Conservation (phyloP, 2,797 vertebrate genomes). For the Cuculus canorus region DNA sequence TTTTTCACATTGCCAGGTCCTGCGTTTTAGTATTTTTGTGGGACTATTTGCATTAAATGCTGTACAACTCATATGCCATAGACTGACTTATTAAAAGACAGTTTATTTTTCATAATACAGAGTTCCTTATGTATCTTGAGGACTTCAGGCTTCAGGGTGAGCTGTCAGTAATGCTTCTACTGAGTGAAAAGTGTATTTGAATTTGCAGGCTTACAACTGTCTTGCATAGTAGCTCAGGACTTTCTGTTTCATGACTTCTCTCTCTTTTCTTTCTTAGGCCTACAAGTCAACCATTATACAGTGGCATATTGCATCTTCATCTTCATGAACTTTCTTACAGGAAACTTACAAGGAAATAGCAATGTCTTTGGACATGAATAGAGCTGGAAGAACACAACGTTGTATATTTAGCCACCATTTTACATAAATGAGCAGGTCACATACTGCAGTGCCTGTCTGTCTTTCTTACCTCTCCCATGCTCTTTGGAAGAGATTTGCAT, state of each 20-base stretch:
- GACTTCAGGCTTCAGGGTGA: background rate
- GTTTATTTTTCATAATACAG: background rate
- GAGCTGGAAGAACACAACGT: background rate
- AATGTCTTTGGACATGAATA: background rate
- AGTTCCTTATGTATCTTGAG: background rate
- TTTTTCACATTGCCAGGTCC: background rate
- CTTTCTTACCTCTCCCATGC: background rate
- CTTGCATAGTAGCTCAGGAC: background rate
- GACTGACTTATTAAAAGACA: background rate
- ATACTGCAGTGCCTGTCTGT: background rate
- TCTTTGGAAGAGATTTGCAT: background rate
- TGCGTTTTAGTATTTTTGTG: background rate
- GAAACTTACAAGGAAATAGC: background rate
- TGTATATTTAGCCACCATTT: background rate
- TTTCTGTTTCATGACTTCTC: background rate
- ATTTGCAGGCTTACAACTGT: background rate
- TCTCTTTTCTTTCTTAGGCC: background rate
- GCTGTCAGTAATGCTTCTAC: background rate
- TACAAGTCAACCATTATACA: background rate
- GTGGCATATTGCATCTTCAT: background rate
- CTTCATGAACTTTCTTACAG: background rate
- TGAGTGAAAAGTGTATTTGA: background rate
- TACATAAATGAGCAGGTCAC: background rate
- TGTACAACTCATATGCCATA: background rate
- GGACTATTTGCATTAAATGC: background rate